phyloP scores from a whole-genome alignment of 2,797 vertebrate genomes.

The Tolypeutes matacus region DNA sequence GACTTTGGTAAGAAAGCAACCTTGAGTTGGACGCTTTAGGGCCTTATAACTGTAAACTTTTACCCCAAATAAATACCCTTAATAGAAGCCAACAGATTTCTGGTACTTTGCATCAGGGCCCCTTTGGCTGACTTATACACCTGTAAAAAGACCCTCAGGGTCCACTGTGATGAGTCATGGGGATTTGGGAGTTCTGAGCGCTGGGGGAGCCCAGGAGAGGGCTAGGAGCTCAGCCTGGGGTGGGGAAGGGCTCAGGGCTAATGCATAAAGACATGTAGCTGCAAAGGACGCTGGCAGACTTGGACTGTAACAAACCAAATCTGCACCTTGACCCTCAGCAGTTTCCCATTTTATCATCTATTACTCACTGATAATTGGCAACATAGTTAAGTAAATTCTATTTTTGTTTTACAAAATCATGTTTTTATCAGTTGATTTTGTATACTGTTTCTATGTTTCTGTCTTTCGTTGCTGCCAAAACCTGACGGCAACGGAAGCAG shows the following conservation, averaged over 20 bases:
- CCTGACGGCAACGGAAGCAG: rapidly evolving
- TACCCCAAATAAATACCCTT: too few species aligned
- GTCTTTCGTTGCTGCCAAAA: not conserved
- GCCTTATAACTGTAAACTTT: too few species aligned
- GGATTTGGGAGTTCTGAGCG: too few species aligned
- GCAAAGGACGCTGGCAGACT: rapidly evolving
- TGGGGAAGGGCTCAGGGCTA: not conserved
- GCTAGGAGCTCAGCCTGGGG: rapidly evolving
- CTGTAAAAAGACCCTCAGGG: too few species aligned
- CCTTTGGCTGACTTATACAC: too few species aligned
- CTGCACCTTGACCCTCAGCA: rapidly evolving
- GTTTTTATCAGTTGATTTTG: not conserved
- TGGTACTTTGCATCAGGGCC: too few species aligned
- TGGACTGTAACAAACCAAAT: not conserved
- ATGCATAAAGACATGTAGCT: not conserved
- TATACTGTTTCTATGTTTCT: not conserved
- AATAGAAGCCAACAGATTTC: too few species aligned
- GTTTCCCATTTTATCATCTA: rapidly evolving
- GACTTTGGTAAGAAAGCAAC: too few species aligned
- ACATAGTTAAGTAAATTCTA: not conserved
- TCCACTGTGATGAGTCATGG: rapidly evolving
- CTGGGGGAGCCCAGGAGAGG: not conserved
- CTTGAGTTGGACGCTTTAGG: too few species aligned
- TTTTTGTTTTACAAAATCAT: not conserved
- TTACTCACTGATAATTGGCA: not conserved